Evolutionary conservation across 1,140 invertebrate genomes (phyloP).

Genomic region (Drosophila pectinifera): DNA sequence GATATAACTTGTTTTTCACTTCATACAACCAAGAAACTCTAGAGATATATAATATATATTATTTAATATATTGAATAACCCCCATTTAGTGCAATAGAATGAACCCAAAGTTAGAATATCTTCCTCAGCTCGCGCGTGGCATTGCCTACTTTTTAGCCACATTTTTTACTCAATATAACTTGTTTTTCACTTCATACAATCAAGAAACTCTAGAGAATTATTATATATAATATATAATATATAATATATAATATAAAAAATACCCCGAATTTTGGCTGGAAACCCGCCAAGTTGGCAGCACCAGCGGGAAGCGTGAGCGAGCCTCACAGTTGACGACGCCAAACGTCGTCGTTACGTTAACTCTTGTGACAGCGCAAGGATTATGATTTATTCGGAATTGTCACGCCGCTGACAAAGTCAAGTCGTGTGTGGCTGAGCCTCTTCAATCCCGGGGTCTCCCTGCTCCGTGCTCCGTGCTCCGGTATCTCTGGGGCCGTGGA

Average conservation of each 20-base stretch:
- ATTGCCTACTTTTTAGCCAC: not conserved
- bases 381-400: slow-evolving; percentile 62
- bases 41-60: no score
- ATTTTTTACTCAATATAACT: no score
- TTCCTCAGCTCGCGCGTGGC: not conserved
- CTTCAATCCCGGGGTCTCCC: slow-evolving; percentile 15
- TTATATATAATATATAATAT: no score
- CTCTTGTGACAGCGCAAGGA: slow-evolving; percentile 33
- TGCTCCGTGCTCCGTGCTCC: not conserved
- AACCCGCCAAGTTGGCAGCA: not conserved
- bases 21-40: no score
- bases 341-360: slow-evolving; percentile 44
- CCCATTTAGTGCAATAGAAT: no score
- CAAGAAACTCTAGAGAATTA: no score
- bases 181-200: no score
- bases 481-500: slow-evolving; percentile 6
- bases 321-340: slow-evolving; percentile 43
- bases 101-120: no score
- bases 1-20: no score
- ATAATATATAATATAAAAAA: no score
- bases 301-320: not conserved
- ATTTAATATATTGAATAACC: no score
- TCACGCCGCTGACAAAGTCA: slow-evolving; percentile 51
- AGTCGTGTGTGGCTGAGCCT: slow-evolving; percentile 38
- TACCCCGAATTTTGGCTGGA: slow-evolving; percentile 2